Evolutionary conservation across 2,888 invertebrate species (phyloP), one percentile per base, ranked within the genome.

Genomic region (Aleiodes leptofemur): DNA sequence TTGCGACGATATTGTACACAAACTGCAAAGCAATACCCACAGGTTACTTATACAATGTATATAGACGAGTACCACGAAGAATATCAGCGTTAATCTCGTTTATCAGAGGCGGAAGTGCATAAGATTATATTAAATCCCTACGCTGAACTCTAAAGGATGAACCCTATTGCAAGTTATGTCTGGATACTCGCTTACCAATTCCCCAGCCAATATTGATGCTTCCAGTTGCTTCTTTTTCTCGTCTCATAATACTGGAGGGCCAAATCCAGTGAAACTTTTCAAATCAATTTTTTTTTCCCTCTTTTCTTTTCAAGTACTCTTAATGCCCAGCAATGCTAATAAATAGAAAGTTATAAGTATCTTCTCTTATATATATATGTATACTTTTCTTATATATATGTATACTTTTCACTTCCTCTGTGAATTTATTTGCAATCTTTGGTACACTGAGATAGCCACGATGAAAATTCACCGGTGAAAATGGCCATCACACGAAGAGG

Each of bases 61-160:
- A 48, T 64, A 23, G 64, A 43, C 9, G 16, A 43, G 48, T 64
- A 64, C 16, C 48, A 43, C 43, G 43, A 43, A 64, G 64, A 48
- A 64, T 76, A 70, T 77, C 76, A 78, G 74, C 78, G 74, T 77
- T 83, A 85, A 86, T 85, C 82, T 81, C 83, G 85, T 86, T 87
- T 85, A 85, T 86, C 85, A 81, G 38, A 34, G 78, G 73, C 76
- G 78, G 78, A 80, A 86, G 82, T 84, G 84, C 84, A 84, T 81
- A 84, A 84, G 86, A 87, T 87, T 84, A 85, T 82, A 81, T 81
- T 83, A 85, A 85, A 81, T 80, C 64, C 77, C 77, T 64, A 78
- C 79, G 76, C 78, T 82, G 83, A 86, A 82, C 84, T 83, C 77
- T 75, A 76, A 75, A 72, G 83, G 82, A 85, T 85, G 82, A 85